Percentiles rank a stretch among this genome's conserved stretches.
Conservation (phyloP, 2,888 invertebrate genomes). For the Orthosia cruda region DNA sequence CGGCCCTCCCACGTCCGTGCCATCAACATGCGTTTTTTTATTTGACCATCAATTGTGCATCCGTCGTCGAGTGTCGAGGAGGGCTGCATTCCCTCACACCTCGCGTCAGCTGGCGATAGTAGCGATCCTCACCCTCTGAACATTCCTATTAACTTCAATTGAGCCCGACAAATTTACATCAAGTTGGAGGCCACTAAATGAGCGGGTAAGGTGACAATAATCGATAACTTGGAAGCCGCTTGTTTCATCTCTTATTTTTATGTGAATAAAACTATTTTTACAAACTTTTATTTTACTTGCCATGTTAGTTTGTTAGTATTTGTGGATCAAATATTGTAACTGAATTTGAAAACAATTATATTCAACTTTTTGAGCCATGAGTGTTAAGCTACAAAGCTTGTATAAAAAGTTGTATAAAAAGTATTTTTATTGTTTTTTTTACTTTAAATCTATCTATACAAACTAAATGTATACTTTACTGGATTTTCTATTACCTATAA, state of each 20-base stretch:
- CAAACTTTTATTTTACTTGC: no score
- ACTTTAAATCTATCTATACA: background rate
- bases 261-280: no score
- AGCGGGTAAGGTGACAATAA: conserved; percentile 60
- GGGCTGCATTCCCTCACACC: conserved; percentile 91
- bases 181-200: conserved; percentile 76
- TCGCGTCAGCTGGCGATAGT: conserved; percentile 88
- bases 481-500: no score
- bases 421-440: no score
- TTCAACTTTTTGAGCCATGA: no score
- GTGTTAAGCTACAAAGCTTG: no score
- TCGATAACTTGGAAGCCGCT: background rate
- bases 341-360: no score
- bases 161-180: conserved; percentile 91
- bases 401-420: no score
- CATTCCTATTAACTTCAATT: conserved; percentile 91
- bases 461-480: no score
- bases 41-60: conserved; percentile 86
- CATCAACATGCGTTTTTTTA: conserved; percentile 78
- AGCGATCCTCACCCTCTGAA: conserved; percentile 87
- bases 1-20: conserved; percentile 70
- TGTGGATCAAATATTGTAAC: no score
- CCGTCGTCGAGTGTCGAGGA: conserved; percentile 81
- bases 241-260: background rate
- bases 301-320: no score